These are phyloP conservation scores for Ctena decussata DNA, from an alignment of 2,888 invertebrate species.

Conservation along the genomic window DNA sequence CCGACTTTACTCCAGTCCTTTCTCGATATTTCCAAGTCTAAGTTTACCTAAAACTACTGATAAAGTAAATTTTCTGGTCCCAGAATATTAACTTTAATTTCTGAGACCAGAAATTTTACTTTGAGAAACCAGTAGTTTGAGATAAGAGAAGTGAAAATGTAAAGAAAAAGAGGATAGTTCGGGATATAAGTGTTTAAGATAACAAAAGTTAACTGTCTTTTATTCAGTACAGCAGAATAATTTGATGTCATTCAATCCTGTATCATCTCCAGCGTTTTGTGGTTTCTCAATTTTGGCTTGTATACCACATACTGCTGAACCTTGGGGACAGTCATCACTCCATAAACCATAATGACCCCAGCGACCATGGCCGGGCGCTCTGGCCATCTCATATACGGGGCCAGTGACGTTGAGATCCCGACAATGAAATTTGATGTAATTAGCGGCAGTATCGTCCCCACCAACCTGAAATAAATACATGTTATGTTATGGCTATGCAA, in stretches of 20 bases:
- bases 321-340: background rate
- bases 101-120: no score
- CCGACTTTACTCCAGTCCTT: no score
- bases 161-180: no score
- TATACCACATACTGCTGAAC: background rate
- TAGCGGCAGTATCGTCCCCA: background rate
- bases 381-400: background rate
- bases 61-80: no score
- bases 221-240: conserved; percentile 28
- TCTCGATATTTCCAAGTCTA: no score
- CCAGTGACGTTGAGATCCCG: background rate
- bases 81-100: no score
- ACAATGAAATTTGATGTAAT: conserved; percentile 3
- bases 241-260: conserved; percentile 39
- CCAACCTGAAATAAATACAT: background rate
- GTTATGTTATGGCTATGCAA: no score
- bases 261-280: conserved; percentile 26
- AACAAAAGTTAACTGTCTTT: background rate
- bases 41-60: no score
- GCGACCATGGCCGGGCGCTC: background rate
- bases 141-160: no score
- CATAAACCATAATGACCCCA: background rate
- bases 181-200: no score
- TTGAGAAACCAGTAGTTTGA: no score
- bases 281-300: background rate